These are phyloP conservation scores for Augochlorella aurata DNA, from an alignment of 2,888 invertebrate species.

Conservation along the genomic window DNA sequence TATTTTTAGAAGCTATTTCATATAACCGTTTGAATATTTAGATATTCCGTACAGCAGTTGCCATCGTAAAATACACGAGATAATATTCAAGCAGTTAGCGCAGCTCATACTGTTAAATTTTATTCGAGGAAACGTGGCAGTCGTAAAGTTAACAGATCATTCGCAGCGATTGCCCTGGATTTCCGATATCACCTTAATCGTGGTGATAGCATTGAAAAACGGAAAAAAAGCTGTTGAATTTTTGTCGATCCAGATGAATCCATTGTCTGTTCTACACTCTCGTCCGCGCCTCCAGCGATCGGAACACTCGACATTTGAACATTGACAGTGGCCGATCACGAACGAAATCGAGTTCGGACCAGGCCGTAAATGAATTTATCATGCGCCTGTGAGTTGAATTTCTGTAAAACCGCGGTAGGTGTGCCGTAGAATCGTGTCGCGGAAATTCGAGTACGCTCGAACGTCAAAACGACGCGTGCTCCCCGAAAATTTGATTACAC, in stretches of 20 bases:
- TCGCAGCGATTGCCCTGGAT: too few species aligned
- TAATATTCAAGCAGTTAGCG: too few species aligned
- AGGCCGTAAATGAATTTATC: slow-evolving; percentile 31
- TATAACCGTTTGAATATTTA: too few species aligned
- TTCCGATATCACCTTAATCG: too few species aligned
- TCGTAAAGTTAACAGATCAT: too few species aligned
- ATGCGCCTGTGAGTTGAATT: slow-evolving; percentile 11
- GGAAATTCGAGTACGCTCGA: not conserved
- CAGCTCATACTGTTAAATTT: too few species aligned
- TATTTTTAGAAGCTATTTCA: too few species aligned
- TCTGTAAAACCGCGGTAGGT: not conserved
- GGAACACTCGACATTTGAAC: not conserved
- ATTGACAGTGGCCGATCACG: slow-evolving; percentile 14
- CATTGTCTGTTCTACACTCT: not conserved
- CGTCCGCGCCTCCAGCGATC: not conserved
- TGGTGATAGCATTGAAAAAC: too few species aligned
- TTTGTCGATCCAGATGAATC: not conserved
- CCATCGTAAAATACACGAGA: too few species aligned
- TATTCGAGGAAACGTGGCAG: too few species aligned
- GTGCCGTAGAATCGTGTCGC: not conserved
- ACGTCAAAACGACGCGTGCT: not conserved
- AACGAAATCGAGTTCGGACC: slow-evolving; percentile 27
- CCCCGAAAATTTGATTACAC: not conserved
- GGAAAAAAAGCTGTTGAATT: not conserved
- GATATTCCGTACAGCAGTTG: too few species aligned